phyloP scores from a whole-genome alignment of 2,113 vertebrate species.

The Dromaius novaehollandiae region DNA sequence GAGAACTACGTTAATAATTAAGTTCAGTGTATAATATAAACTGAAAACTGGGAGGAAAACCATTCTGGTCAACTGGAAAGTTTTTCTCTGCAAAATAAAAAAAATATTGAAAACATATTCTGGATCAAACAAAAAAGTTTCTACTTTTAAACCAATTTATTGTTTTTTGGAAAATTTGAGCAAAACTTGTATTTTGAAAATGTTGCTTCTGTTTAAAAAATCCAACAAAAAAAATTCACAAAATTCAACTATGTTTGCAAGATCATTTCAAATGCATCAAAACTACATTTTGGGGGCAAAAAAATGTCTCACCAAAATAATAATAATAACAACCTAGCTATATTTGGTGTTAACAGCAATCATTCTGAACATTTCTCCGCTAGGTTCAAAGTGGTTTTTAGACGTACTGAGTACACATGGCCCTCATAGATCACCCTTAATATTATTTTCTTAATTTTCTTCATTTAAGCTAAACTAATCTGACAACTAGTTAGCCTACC shows the following conservation, averaged over 20 bases:
- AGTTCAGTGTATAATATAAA: constrained; percentile 2
- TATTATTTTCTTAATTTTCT: background rate
- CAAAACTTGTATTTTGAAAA: background rate
- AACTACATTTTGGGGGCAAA: background rate
- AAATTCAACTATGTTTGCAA: background rate
- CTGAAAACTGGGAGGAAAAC: background rate
- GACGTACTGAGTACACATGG: background rate
- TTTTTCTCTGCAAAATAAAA: background rate
- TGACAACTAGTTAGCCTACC: background rate
- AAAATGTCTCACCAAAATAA: background rate
- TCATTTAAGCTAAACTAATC: background rate
- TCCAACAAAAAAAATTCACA: background rate
- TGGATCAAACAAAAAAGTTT: background rate
- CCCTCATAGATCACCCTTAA: background rate
- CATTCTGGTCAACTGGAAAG: background rate
- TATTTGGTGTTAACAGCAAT: background rate
- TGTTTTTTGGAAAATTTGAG: background rate
- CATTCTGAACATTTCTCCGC: background rate
- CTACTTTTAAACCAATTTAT: background rate
- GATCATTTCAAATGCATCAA: background rate
- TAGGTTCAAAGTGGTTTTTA: background rate
- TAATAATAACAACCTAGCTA: background rate
- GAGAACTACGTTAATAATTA: background rate
- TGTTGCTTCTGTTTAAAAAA: background rate
- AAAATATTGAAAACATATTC: background rate